These are phyloP conservation scores for Vulpes lagopus DNA, from an alignment of 2,113 vertebrate species.

Conservation along the genomic window DNA sequence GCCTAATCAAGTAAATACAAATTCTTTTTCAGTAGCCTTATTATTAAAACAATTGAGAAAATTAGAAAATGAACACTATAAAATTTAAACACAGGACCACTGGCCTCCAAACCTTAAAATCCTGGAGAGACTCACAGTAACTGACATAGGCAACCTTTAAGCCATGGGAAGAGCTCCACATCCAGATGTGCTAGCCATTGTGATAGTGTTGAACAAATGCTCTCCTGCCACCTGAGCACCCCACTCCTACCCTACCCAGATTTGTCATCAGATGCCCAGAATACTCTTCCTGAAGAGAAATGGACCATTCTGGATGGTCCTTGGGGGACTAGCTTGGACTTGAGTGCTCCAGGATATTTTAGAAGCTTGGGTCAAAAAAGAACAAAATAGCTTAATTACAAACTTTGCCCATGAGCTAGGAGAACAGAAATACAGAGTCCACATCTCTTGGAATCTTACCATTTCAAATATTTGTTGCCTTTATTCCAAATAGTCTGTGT, in stretches of 20 bases:
- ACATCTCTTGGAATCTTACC: neutral
- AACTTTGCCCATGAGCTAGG: neutral
- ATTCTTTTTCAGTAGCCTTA: neutral
- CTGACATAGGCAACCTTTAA: neutral
- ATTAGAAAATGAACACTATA: constrained; percentile 20
- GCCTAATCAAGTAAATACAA: neutral
- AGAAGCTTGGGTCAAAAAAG: neutral
- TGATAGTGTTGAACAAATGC: neutral
- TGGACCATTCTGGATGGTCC: neutral
- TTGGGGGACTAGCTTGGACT: neutral
- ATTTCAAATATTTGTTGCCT: neutral
- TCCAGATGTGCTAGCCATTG: neutral
- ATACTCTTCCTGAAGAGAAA: neutral
- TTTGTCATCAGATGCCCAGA: neutral
- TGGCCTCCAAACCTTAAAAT: neutral
- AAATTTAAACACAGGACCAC: neutral
- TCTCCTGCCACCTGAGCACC: too few relatives aligned
- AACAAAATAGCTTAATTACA: neutral
- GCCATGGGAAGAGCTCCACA: neutral
- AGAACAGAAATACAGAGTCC: neutral
- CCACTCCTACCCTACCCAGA: neutral
- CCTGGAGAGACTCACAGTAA: neutral
- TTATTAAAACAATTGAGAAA: neutral
- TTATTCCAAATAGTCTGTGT: constrained; percentile 8
- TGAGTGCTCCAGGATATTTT: neutral